A percentile compares a stretch with the other conserved stretches of the same genome.
Evolutionary conservation across 2,113 vertebrate species (phyloP).

Genomic region (Pantherophis guttatus): DNA sequence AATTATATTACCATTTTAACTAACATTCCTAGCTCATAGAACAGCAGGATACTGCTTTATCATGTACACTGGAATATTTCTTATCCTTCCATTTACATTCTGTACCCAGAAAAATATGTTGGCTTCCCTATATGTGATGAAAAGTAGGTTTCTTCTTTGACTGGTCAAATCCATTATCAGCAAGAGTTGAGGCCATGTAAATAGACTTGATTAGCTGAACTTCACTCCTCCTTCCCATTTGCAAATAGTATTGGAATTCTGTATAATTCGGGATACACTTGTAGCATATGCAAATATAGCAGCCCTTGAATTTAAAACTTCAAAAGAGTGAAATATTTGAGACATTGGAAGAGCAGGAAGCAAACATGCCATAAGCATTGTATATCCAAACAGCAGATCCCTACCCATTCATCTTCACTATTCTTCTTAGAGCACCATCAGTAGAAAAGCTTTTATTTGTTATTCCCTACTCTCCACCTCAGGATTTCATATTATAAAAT

Average conservation of each 20-base stretch:
- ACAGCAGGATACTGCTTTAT: not conserved
- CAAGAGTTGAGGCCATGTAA: not conserved
- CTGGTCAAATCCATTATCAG: not conserved
- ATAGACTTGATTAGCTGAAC: not conserved
- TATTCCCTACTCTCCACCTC: not conserved
- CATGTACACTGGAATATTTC: not conserved
- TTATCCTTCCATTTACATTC: not conserved
- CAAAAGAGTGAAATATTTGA: not conserved
- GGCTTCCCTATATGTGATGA: not conserved
- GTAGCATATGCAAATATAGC: not conserved
- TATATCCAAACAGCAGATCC: not conserved
- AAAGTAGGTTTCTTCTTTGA: not conserved
- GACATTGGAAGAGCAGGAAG: not conserved
- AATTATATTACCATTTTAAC: not conserved
- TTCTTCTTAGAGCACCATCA: not conserved
- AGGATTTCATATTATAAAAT: not conserved
- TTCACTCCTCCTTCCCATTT: not conserved
- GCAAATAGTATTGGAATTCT: not conserved
- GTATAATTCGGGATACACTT: not conserved
- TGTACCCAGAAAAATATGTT: not conserved
- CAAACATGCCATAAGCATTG: not conserved
- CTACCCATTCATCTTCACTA: not conserved
- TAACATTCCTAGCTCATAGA: not conserved
- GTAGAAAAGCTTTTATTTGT: not conserved
- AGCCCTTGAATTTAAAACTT: not conserved